Base-by-base conservation (phyloP, 2,113 vertebrate species). In the Notarius quadriscutis region DNA sequence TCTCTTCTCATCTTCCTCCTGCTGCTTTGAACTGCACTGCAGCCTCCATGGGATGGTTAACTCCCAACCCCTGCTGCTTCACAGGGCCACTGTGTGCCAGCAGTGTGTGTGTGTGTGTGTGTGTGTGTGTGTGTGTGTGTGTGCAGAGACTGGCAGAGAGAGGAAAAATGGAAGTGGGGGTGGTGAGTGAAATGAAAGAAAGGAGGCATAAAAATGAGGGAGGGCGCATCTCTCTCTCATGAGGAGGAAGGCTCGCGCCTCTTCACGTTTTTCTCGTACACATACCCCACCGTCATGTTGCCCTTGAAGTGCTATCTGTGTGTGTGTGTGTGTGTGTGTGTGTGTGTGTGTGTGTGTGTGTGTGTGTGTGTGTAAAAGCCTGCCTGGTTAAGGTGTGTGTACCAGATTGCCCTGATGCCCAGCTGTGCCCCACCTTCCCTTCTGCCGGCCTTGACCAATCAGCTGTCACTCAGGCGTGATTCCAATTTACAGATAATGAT, bases 401-500 rank as follows among this genome's bases (percentile, higher is more conserved):
- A 94, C 91, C 93, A 94, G 94, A 95, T 94, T 92, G 92, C 93
- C 94, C 92, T 92, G 91, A 93, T 94, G 92, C 92, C 91, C 90
- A 57, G 53, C 75, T 67, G 30, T 89, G 88, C 89, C 86, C 65
- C 94, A 93, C 96, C 96, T 96, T 95, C 94, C 77, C 96, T 94
- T 93, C 93, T 94, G 48, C 41, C 12, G 20, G 80, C 27, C 80
- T 83, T 96, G 95, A 96, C 97, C 97, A 96, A 96, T 98, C 96
- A 96, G 95, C 95, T 97, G 96, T 96, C 96, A 96, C 94, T 95
- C 92, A 92, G 95, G 96, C 97, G 94, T 94, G 94, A 95, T 94
- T 96, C 95, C 94, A 94, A 96, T 96, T 95, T 96, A 94, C 96
- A 96, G 96, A 95, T 96, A 96, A 96, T 96, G 95, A 95, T 96